A percentile compares a stretch with the other conserved stretches of the same genome.
These are phyloP conservation scores for Muricea muricata DNA, from an alignment of 92 coral and sea anemone genomes.

Conservation along the genomic window DNA sequence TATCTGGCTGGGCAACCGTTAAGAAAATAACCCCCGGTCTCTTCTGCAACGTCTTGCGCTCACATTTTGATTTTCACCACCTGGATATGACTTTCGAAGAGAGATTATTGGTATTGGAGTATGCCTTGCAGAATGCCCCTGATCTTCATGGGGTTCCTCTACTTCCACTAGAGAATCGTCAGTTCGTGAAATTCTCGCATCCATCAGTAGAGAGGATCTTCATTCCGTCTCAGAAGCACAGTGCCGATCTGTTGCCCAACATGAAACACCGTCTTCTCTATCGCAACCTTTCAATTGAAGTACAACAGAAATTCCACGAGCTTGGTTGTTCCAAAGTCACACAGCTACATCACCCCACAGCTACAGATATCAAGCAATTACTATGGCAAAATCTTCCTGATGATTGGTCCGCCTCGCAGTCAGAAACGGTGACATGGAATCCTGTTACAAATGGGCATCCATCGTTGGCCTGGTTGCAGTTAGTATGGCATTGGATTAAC, in stretches of 20 bases:
- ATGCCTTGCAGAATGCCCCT: slow-evolving; percentile 56
- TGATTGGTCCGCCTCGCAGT: slow-evolving; percentile 48
- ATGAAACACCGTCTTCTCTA: slow-evolving; percentile 73
- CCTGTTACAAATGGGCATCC: slow-evolving; percentile 72
- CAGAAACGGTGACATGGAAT: slow-evolving; percentile 59
- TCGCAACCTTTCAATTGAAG: slow-evolving; percentile 17
- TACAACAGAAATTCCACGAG: slow-evolving; percentile 37
- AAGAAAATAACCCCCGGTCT: slow-evolving; percentile 10
- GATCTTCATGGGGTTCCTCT: slow-evolving; percentile 75
- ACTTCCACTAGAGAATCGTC: slow-evolving; percentile 79
- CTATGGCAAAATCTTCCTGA: slow-evolving; percentile 64
- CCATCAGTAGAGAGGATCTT: slow-evolving; percentile 21
- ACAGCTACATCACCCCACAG: slow-evolving; percentile 67
- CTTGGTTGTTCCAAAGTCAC: slow-evolving; percentile 35
- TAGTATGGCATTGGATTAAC: slow-evolving; percentile 73
- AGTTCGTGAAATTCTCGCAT: slow-evolving; percentile 59
- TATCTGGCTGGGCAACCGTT: slow-evolving; percentile 8
- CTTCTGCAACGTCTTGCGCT: slow-evolving; percentile 46
- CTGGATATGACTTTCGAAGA: slow-evolving; percentile 33
- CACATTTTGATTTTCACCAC: slow-evolving; percentile 30
- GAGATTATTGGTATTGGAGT: slow-evolving; percentile 72
- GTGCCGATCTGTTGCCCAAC: slow-evolving; percentile 70
- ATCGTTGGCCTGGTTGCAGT: slow-evolving; percentile 68
- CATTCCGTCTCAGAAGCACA: slow-evolving; percentile 28
- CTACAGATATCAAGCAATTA: slow-evolving; percentile 48